Conservation (phyloP, 2,888 invertebrate genomes). For the Sphaerophoria rueppellii region DNA sequence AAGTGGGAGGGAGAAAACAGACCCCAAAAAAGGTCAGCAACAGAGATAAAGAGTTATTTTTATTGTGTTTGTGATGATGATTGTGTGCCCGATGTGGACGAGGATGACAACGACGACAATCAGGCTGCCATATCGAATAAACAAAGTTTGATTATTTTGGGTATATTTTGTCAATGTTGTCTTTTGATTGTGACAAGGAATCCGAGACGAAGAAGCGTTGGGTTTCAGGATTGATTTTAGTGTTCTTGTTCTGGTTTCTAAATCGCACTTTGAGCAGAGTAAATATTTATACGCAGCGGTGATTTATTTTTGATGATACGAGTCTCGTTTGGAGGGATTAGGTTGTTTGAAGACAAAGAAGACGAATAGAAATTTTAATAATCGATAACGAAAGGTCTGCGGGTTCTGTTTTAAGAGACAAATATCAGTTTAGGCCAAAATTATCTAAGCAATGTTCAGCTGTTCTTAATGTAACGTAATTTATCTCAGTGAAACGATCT, state of each 20-base stretch:
- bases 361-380: no score
- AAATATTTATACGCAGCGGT: not conserved
- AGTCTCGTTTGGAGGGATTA: not conserved
- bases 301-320: conserved; percentile 19
- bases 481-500: no score
- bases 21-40: conserved; percentile 37
- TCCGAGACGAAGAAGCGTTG: not conserved
- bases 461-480: no score
- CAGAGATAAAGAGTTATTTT: conserved; percentile 37
- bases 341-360: not conserved
- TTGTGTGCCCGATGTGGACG: conserved; percentile 6
- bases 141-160: conserved; percentile 25
- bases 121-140: conserved; percentile 13
- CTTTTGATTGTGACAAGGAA: conserved; percentile 17
- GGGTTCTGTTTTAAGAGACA: no score
- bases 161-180: conserved; percentile 34
- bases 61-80: conserved; percentile 13
- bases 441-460: no score
- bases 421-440: no score
- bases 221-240: no score
- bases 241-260: not conserved
- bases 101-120: conserved; percentile 6
- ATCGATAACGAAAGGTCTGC: no score
- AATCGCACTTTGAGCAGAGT: not conserved
- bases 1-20: not conserved